phyloP scores from a whole-genome alignment of 2,797 vertebrate genomes.

The Champsocephalus gunnari region DNA sequence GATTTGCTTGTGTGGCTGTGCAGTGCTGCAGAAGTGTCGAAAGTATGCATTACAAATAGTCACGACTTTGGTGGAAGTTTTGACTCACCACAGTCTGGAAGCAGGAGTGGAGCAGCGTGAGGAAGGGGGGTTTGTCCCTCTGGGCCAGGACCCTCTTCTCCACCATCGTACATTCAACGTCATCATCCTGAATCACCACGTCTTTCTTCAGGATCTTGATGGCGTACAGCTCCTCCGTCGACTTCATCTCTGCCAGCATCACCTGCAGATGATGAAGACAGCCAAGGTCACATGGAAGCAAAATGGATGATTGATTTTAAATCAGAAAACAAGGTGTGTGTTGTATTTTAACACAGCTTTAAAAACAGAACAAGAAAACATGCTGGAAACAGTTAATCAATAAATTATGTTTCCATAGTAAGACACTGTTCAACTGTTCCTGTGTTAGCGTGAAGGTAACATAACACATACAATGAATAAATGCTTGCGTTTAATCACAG shows the following conservation, averaged over 20 bases:
- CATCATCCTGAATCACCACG: conserved; percentile 98
- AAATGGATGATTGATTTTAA: not conserved
- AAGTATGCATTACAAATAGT: not conserved
- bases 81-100: conserved; percentile 93
- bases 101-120: conserved; percentile 97
- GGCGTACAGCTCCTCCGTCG: conserved; percentile 93
- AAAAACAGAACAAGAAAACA: too few relatives aligned
- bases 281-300: not conserved
- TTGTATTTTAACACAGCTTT: too few relatives aligned
- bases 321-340: not conserved
- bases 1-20: not conserved
- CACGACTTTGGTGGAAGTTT: not conserved
- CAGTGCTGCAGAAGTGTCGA: not conserved
- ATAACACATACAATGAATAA: too few relatives aligned
- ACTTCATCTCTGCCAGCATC: conserved; percentile 97
- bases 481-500: too few relatives aligned
- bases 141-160: conserved; percentile 96
- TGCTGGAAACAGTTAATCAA: too few relatives aligned
- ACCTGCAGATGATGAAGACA: conserved; percentile 82
- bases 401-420: too few relatives aligned
- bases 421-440: too few relatives aligned
- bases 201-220: conserved; percentile 99
- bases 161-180: conserved; percentile 98
- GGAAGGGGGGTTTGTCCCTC: conserved; percentile 93
- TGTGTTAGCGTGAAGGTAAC: too few relatives aligned